Evolutionary conservation across 2,888 invertebrate genomes (phyloP).

Genomic region (Brenthis hecate): DNA sequence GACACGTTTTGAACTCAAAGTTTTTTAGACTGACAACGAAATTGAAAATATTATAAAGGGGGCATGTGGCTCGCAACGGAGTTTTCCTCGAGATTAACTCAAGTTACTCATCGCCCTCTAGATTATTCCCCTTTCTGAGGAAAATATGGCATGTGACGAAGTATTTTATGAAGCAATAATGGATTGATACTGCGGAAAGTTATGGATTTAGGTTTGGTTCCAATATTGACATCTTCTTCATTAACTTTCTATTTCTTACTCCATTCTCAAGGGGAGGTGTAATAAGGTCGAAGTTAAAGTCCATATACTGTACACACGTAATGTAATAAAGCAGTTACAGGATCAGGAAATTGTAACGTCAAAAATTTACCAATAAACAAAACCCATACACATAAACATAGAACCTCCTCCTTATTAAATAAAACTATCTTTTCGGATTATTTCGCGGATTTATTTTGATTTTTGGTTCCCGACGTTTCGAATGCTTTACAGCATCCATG

Average conservation of each 20-base stretch:
- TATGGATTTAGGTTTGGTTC: not conserved
- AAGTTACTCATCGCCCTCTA: constrained; percentile 9
- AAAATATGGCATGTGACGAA: constrained; percentile 6
- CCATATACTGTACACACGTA: no score
- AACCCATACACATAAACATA: no score
- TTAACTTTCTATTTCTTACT: not conserved
- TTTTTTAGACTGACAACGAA: constrained; percentile 34
- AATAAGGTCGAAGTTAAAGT: no score
- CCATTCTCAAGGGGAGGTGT: no score
- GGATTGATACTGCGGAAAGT: not conserved
- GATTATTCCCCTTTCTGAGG: constrained; percentile 3
- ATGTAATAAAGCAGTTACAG: no score
- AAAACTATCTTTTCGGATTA: no score
- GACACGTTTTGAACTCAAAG: constrained; percentile 33
- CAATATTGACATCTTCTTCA: not conserved
- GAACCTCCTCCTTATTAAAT: no score
- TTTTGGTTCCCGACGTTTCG: no score
- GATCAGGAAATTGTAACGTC: no score
- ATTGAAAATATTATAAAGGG: constrained; percentile 48
- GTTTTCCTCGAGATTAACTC: constrained; percentile 24
- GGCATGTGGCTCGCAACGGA: constrained; percentile 21
- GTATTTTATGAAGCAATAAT: constrained; percentile 13
- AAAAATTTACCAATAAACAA: no score
- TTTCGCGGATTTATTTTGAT: no score
- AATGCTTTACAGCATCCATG: no score